Percentiles rank a stretch among this genome's conserved stretches.
These are phyloP conservation scores for Craniophora ligustri DNA, from an alignment of 2,888 invertebrate genomes.

Conservation along the genomic window DNA sequence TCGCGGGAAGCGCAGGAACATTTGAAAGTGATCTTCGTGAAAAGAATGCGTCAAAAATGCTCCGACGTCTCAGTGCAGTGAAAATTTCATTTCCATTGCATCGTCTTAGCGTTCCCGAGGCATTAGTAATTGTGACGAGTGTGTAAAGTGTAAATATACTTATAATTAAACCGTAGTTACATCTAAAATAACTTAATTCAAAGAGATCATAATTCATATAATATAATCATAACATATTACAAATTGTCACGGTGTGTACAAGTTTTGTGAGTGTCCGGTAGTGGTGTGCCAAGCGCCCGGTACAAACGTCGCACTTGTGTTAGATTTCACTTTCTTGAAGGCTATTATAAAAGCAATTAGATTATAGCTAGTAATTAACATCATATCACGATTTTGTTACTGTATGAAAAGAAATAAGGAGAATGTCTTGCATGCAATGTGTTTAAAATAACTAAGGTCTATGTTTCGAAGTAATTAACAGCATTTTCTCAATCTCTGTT, in stretches of 20 bases:
- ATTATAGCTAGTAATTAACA: not conserved
- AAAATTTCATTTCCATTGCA: constrained; percentile 78
- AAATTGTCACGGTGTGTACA: constrained; percentile 68
- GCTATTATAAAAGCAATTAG: constrained; percentile 19
- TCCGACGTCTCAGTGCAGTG: constrained; percentile 54
- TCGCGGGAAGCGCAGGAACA: constrained; percentile 59
- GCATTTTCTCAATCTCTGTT: not conserved
- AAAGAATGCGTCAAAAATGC: constrained; percentile 70
- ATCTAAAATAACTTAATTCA: constrained; percentile 81
- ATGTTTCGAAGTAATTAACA: not conserved
- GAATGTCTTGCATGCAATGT: not conserved
- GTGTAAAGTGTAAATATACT: constrained; percentile 55
- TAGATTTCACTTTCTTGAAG: constrained; percentile 29
- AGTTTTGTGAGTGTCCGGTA: constrained; percentile 49
- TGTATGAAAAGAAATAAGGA: not conserved
- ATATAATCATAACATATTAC: constrained; percentile 81
- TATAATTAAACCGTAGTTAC: constrained; percentile 59
- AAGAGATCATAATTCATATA: constrained; percentile 88
- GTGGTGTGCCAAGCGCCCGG: constrained; percentile 24
- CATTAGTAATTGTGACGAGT: constrained; percentile 70
- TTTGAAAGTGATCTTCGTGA: constrained; percentile 53
- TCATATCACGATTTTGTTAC: not conserved
- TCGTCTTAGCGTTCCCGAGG: constrained; percentile 65
- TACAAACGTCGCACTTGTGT: constrained; percentile 5
- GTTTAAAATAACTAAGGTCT: too few species aligned